phyloP scores from a whole-genome alignment of 2,797 vertebrate genomes.

The Rhinogobio ventralis region DNA sequence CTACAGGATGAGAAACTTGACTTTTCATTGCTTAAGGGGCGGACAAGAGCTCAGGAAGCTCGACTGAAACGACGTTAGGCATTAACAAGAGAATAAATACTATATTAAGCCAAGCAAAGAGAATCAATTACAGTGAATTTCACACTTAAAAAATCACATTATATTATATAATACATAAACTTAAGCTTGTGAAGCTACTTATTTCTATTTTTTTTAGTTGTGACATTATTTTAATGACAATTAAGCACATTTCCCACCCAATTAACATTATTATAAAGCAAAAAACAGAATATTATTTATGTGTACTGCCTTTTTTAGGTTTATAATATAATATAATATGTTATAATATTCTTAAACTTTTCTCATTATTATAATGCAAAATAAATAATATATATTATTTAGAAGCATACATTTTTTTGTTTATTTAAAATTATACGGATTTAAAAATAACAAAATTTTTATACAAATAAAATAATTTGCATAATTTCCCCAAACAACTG shows the following conservation, averaged over 20 bases:
- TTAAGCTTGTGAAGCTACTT: too few species aligned
- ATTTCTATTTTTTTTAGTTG: not conserved
- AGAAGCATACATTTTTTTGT: not conserved
- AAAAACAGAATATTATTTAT: too few species aligned
- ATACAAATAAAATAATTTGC: not conserved
- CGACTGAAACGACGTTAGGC: slow-evolving; percentile 8
- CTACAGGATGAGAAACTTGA: slow-evolving; percentile 75
- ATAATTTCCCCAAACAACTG: not conserved
- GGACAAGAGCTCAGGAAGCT: slow-evolving; percentile 14
- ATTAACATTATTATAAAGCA: not conserved
- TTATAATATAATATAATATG: too few species aligned
- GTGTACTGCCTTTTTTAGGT: too few species aligned
- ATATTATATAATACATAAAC: not conserved
- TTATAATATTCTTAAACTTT: not conserved
- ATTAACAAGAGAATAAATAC: slow-evolving; percentile 27
- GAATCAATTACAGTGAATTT: slow-evolving; percentile 19
- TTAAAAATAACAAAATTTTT: too few species aligned
- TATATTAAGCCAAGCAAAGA: slow-evolving; percentile 28
- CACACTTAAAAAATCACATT: not conserved
- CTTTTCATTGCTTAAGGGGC: slow-evolving; percentile 66
- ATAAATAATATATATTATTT: not conserved
- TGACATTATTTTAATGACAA: not conserved
- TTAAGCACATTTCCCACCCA: not conserved
- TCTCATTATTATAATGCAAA: not conserved
- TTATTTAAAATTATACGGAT: not conserved